A percentile compares a stretch with the other conserved stretches of the same genome.
phyloP scores from a whole-genome alignment of 2,113 vertebrate genomes.

The Oreochromis tanganicae region DNA sequence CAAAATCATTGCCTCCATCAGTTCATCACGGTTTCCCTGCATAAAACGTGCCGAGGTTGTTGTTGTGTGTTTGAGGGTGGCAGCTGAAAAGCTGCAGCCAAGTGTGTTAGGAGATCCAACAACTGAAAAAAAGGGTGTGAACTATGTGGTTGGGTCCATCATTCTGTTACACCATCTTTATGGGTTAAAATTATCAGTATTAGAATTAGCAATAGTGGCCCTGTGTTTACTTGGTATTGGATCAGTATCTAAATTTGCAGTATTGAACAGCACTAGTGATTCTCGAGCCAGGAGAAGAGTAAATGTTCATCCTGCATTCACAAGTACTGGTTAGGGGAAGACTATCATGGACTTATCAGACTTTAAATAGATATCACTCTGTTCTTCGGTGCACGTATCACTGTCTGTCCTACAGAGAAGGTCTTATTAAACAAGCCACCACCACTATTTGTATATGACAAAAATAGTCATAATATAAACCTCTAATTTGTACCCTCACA shows the following conservation, averaged over 20 bases:
- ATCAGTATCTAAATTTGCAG: not conserved
- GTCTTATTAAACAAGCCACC: accelerated
- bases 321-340: not conserved
- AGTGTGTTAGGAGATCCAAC: not conserved
- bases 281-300: not conserved
- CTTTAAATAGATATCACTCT: not conserved
- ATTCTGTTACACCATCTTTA: not conserved
- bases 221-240: not conserved
- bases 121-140: not conserved
- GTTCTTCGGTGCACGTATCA: not conserved
- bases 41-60: not conserved
- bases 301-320: not conserved
- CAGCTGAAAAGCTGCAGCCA: not conserved
- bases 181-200: not conserved
- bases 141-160: not conserved
- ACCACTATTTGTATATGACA: accelerated
- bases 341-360: not conserved
- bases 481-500: not conserved
- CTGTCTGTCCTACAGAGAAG: not conserved
- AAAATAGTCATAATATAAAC: not conserved
- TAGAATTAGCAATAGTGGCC: not conserved
- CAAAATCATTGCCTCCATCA: not conserved
- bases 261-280: not conserved
- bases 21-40: not conserved
- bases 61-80: not conserved